Conservation (phyloP, 2,797 vertebrate genomes). For the Tokudaia muenninki region DNA sequence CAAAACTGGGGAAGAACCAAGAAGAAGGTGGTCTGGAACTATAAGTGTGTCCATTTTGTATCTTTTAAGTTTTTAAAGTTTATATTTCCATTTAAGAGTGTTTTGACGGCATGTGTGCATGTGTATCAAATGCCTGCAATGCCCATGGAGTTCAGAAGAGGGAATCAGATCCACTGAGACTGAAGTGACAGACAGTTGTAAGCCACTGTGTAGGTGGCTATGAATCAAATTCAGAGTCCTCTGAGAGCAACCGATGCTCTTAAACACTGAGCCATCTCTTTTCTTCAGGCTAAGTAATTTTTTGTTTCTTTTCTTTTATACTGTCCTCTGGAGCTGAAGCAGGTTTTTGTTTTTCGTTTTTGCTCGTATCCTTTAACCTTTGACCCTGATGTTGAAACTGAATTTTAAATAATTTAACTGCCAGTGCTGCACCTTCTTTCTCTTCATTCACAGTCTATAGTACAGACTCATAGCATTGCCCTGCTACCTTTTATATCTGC, state of each 20-base stretch:
- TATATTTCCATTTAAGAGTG: not conserved
- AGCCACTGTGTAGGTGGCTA: not conserved
- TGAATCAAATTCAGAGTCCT: not conserved
- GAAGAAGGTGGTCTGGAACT: not conserved
- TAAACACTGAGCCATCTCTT: not conserved
- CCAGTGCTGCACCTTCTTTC: not conserved
- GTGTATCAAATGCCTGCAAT: not conserved
- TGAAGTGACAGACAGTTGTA: not conserved
- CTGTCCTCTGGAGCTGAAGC: not conserved
- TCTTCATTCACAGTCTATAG: not conserved
- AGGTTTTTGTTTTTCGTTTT: not conserved
- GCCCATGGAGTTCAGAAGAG: too few relatives aligned
- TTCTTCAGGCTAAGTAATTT: not conserved
- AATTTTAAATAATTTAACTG: conserved; percentile 26
- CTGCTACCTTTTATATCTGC: not conserved
- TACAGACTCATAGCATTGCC: not conserved
- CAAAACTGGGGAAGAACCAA: not conserved
- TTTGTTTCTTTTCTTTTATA: not conserved
- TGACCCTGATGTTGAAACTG: not conserved
- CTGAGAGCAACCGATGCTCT: not conserved
- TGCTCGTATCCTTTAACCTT: not conserved
- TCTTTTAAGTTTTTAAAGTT: not conserved
- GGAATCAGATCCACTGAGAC: too few relatives aligned
- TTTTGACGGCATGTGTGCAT: not conserved
- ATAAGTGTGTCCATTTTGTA: not conserved